Evolutionary conservation across 1,140 invertebrate species (phyloP), one percentile per base, ranked within the genome.

Genomic region (Drosophila ohnishii): DNA sequence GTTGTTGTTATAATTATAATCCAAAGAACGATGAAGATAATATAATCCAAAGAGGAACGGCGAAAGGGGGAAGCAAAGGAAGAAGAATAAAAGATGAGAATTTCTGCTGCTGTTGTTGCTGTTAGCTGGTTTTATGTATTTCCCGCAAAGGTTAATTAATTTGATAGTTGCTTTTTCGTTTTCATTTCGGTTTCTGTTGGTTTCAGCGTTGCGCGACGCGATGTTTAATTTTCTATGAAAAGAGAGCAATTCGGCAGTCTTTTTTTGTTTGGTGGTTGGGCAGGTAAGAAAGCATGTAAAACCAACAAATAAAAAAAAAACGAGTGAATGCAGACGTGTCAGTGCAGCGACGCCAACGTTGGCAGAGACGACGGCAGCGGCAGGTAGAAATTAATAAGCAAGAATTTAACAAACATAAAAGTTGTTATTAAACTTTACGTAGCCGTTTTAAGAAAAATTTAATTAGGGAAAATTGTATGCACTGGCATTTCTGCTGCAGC

Each of bases 121-220:
- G 32, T 53, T 53, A 53, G 50, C 35, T 44, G 50, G 44, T 71
- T 71, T 58, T 70, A 58, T 50, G 34, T 71, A 63, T 72, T 80
- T 80, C 69, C 78, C 67, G 60, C 60, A 85, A 85, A 67, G 66
- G 78, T 75, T 83, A 87, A 77, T 78, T 77, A 81, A 87, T 80
- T 87, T 85, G 57, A 64, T 80, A 75, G 78, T 81, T 80, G 60
- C 44, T 57, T 78, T 65, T 75, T 64, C 47, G 44, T 69, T 73
- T 73, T 63, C 51, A 51, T 67, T 55, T 66, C 16, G 42, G 37
- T 51, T 56, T 39, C 37, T 55, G 19, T 37, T 37, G 51, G 34
- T 55, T 35, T 72, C 37, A 44, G 39, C 39, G 55, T 55, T 79
- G 63, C 66, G 47, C 81, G 63, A 56, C 69, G 71, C 67, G 69